These are phyloP conservation scores for Oceanodroma leucorhoa DNA, from an alignment of 2,797 vertebrate genomes.

Conservation along the genomic window DNA sequence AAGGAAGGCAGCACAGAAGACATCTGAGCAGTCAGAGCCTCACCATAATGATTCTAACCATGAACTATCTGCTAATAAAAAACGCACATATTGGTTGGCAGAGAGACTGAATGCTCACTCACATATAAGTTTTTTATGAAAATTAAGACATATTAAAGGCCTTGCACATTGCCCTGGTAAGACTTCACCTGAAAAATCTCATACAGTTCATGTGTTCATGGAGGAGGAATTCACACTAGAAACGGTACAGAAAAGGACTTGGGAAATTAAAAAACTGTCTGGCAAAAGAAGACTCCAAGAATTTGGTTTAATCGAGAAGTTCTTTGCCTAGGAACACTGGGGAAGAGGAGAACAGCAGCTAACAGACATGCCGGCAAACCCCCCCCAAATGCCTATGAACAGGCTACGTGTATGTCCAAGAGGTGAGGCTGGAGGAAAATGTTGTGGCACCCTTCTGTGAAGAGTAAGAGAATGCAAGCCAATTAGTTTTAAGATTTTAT, in stretches of 20 bases:
- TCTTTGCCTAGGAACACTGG: neutral
- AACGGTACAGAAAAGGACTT: neutral
- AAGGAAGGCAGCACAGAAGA: neutral
- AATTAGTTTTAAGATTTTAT: neutral
- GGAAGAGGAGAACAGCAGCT: neutral
- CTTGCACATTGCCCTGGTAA: neutral
- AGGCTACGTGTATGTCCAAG: neutral
- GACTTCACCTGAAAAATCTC: neutral
- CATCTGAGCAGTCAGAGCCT: neutral
- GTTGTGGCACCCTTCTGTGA: neutral
- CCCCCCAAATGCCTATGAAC: accelerated
- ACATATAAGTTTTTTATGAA: neutral
- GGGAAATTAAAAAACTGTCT: neutral
- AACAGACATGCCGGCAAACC: neutral
- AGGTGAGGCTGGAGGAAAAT: neutral
- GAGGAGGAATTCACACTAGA: neutral
- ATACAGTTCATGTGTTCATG: accelerated
- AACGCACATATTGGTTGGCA: neutral
- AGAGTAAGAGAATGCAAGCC: neutral
- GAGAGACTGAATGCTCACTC: neutral
- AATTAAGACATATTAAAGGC: neutral
- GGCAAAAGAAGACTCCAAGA: neutral
- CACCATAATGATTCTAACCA: neutral
- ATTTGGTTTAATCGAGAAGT: neutral
- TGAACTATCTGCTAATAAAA: neutral